phyloP scores from a whole-genome alignment of 2,797 vertebrate genomes.

The Lepus oiostolus region DNA sequence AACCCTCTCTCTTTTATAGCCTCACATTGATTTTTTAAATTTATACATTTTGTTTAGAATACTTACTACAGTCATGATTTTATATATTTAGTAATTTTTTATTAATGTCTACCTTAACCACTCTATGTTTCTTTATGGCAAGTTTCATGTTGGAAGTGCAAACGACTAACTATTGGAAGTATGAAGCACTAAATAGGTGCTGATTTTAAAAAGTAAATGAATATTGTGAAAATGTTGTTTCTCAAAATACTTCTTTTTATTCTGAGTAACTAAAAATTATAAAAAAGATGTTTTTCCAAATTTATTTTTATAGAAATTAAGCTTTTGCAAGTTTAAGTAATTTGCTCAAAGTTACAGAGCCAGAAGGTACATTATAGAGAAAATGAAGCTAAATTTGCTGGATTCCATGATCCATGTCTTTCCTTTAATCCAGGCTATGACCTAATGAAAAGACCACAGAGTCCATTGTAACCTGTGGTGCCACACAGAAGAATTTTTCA shows the following conservation, averaged over 20 bases:
- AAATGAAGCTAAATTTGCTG: background rate
- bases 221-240: background rate
- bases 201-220: background rate
- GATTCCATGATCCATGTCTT: background rate
- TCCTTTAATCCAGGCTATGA: background rate
- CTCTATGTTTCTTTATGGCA: background rate
- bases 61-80: background rate
- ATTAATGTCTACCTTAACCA: background rate
- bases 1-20: background rate
- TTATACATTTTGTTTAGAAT: background rate
- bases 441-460: background rate
- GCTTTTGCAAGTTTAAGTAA: constrained; percentile 1
- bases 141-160: background rate
- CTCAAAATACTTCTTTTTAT: background rate
- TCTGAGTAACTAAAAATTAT: background rate
- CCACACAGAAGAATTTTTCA: background rate
- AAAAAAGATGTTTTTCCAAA: background rate
- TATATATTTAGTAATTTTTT: background rate
- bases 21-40: background rate
- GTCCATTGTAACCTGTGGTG: background rate
- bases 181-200: background rate
- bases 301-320: background rate
- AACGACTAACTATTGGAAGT: background rate
- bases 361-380: background rate
- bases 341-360: background rate